Evolutionary conservation across 2,888 invertebrate species (phyloP).

Genomic region (Psylliodes chrysocephalus): DNA sequence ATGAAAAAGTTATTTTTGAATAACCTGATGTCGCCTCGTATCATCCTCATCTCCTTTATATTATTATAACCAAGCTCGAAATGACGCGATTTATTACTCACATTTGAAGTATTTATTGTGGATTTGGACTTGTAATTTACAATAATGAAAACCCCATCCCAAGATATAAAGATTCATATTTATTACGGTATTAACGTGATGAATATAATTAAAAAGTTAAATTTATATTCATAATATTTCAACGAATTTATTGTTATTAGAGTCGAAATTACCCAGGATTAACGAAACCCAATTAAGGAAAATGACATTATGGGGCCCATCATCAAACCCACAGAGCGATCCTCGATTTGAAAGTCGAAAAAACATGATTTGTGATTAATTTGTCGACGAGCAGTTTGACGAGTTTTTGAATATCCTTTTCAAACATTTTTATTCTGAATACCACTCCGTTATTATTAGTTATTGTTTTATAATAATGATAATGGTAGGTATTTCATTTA

Average conservation of each 20-base stretch:
- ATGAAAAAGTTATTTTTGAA: constrained; percentile 25
- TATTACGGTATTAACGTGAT: constrained; percentile 57
- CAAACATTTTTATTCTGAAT: background rate
- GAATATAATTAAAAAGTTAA: constrained; percentile 55
- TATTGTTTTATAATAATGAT: too few relatives aligned
- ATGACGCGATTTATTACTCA: constrained; percentile 58
- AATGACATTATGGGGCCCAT: constrained; percentile 35
- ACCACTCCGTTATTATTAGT: background rate
- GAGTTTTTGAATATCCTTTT: background rate
- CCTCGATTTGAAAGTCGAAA: constrained; percentile 12
- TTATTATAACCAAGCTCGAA: constrained; percentile 42
- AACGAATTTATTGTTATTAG: constrained; percentile 48
- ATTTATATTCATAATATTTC: constrained; percentile 48
- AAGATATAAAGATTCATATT: constrained; percentile 58
- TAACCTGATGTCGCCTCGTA: constrained; percentile 3
- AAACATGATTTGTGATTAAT: constrained; percentile 13
- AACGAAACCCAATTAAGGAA: constrained; percentile 45
- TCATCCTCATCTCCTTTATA: constrained; percentile 2
- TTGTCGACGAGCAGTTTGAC: background rate
- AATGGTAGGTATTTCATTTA: too few relatives aligned
- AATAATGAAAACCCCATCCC: constrained; percentile 54
- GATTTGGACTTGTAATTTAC: constrained; percentile 59
- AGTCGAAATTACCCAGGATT: constrained; percentile 44
- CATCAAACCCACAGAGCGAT: background rate
- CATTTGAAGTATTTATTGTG: constrained; percentile 60